Percentiles rank a stretch among this genome's conserved stretches.
Evolutionary conservation across 2,888 invertebrate genomes (phyloP).

Genomic region (Dichetophora obliterata): DNA sequence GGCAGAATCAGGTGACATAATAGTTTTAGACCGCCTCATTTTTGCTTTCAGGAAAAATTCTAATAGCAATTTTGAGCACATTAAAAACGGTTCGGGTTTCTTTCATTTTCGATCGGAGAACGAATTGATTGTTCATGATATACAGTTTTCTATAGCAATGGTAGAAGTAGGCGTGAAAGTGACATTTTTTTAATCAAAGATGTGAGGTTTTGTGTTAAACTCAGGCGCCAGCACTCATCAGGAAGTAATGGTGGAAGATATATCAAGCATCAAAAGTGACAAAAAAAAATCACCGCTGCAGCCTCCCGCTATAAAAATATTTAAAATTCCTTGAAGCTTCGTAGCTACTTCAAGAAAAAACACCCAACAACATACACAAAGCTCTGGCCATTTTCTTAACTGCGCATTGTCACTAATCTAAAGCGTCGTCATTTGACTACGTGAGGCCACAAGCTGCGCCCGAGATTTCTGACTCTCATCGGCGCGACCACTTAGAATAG

Average conservation of each 20-base stretch:
- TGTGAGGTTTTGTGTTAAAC: neutral
- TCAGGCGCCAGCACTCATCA: neutral
- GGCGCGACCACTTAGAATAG: too few species aligned
- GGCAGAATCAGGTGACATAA: neutral
- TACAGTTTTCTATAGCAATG: neutral
- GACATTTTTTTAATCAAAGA: neutral
- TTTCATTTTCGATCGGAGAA: neutral
- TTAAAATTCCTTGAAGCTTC: neutral
- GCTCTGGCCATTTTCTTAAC: too few species aligned
- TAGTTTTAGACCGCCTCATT: neutral
- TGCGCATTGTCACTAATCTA: neutral
- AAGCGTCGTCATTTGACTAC: neutral
- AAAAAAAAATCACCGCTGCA: neutral
- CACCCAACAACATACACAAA: too few species aligned
- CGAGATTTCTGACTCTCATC: neutral
- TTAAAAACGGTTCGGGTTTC: neutral
- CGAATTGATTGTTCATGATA: constrained; percentile 16
- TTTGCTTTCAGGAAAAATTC: neutral
- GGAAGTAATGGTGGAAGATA: neutral
- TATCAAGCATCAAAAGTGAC: neutral
- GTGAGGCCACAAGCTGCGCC: neutral
- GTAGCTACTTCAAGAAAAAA: too few species aligned
- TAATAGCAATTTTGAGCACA: neutral
- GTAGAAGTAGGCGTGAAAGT: neutral
- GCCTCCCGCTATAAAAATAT: neutral